Conservation (phyloP, 1,140 invertebrate species). For the Papilio polyxenes region DNA sequence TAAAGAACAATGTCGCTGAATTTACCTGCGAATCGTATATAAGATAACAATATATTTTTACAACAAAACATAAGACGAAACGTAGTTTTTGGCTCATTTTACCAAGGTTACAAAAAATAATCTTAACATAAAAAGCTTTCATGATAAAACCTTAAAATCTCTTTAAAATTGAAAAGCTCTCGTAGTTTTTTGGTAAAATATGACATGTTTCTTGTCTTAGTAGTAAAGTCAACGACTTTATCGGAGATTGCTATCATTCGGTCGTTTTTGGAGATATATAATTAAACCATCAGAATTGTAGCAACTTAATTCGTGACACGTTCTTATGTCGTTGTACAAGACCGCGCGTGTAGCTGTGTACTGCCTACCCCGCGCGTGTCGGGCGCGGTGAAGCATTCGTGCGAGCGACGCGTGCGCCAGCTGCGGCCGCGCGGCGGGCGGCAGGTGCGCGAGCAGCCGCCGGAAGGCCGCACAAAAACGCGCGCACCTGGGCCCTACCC, state of each 20-base stretch:
- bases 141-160: no score
- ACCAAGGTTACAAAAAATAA: background rate
- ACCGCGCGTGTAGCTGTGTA: background rate
- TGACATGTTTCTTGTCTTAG: background rate
- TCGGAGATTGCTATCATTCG: no score
- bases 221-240: no score
- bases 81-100: background rate
- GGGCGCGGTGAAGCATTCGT: constrained; percentile 8
- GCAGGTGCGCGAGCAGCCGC: constrained; percentile 75
- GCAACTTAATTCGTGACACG: no score
- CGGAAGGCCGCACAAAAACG: constrained; percentile 75
- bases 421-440: constrained; percentile 52
- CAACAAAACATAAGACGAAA: background rate
- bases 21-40: constrained; percentile 8
- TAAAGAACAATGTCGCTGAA: constrained; percentile 15
- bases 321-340: no score
- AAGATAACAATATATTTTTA: constrained; percentile 11
- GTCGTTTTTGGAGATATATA: no score
- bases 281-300: no score
- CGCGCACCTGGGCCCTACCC: constrained; percentile 72
- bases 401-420: constrained; percentile 59
- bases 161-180: no score
- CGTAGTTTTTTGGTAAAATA: background rate
- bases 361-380: constrained; percentile 9
- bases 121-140: no score